phyloP scores from a whole-genome alignment of 2,888 invertebrate species.

The Campoplex nolae region DNA sequence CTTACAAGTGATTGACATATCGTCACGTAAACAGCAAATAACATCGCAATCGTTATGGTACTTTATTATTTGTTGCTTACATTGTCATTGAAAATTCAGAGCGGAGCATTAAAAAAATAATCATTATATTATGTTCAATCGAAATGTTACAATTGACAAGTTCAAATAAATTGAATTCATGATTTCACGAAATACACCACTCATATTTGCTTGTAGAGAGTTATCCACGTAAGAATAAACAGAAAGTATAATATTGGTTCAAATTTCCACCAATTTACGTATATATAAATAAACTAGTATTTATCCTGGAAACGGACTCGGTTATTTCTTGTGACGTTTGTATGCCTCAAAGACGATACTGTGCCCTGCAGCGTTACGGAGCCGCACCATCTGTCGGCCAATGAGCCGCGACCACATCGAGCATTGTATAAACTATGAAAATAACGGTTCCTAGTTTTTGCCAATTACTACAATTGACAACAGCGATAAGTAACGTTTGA shows the following conservation, averaged over 20 bases:
- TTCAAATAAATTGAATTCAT: neutral
- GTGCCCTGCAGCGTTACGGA: slow-evolving; percentile 36
- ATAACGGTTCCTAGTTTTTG: slow-evolving; percentile 50
- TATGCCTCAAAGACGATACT: slow-evolving; percentile 12
- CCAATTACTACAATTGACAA: slow-evolving; percentile 36
- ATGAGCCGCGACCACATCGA: slow-evolving; percentile 56
- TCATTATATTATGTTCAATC: neutral
- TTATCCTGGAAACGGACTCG: slow-evolving; percentile 24
- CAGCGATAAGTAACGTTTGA: neutral
- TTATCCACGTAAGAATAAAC: neutral
- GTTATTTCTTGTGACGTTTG: slow-evolving; percentile 21
- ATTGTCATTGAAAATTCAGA: neutral
- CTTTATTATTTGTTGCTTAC: neutral
- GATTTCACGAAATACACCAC: neutral
- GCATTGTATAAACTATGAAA: slow-evolving; percentile 29
- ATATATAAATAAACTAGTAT: neutral
- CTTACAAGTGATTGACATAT: neutral
- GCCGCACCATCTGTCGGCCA: slow-evolving; percentile 45
- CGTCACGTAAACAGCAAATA: neutral
- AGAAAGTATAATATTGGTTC: neutral
- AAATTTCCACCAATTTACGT: slow-evolving; percentile 15
- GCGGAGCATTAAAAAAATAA: neutral
- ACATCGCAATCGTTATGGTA: neutral
- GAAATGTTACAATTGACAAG: neutral
- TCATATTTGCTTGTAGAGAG: neutral